Evolutionary conservation across 2,797 vertebrate genomes (phyloP).

Genomic region (Hydrolagus colliei): DNA sequence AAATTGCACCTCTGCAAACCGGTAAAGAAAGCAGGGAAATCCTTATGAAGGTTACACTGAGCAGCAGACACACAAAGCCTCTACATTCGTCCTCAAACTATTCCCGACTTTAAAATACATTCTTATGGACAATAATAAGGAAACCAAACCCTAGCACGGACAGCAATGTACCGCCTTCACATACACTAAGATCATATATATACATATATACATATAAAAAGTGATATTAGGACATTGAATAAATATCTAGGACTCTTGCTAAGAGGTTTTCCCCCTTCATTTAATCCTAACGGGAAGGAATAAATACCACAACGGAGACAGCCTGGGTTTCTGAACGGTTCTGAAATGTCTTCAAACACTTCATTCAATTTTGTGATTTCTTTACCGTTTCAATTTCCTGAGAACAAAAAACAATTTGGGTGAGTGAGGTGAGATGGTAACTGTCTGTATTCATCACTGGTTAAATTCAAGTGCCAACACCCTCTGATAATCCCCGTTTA

Average conservation of each 20-base stretch:
- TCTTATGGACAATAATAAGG: too few relatives aligned
- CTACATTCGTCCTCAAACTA: neutral
- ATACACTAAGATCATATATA: slow-evolving; percentile 3
- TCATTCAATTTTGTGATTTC: slow-evolving; percentile 1
- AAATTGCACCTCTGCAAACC: neutral
- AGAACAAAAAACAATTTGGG: neutral
- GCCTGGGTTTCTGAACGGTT: neutral
- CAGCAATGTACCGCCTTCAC: neutral
- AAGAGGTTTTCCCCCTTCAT: neutral
- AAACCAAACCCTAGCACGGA: neutral
- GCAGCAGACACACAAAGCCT: neutral
- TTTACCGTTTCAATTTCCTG: slow-evolving; percentile 19
- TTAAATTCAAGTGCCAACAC: too few relatives aligned
- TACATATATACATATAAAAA: neutral
- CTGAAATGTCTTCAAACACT: neutral
- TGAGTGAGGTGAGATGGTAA: too few relatives aligned
- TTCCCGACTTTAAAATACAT: neutral
- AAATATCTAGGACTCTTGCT: neutral
- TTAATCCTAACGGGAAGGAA: neutral
- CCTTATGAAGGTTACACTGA: neutral
- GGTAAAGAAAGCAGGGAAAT: neutral
- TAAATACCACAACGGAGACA: neutral
- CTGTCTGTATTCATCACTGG: too few relatives aligned
- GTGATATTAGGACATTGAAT: neutral
- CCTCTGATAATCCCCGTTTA: too few relatives aligned